These are phyloP conservation scores for Hipposideros armiger DNA, from an alignment of 2,113 vertebrate genomes.

Conservation along the genomic window DNA sequence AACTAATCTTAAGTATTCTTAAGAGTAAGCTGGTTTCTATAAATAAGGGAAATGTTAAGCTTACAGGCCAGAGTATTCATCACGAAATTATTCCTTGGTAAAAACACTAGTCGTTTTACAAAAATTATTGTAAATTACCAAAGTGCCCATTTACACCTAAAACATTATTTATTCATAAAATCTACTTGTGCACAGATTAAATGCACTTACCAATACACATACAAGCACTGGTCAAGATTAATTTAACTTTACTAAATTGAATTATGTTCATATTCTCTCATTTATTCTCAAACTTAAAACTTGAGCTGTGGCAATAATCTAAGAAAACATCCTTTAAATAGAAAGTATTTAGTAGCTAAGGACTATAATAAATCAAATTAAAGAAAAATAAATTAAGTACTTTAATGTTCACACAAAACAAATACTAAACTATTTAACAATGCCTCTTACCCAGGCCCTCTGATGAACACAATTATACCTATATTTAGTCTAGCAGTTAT, in stretches of 20 bases:
- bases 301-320: conserved; percentile 24
- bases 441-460: conserved; percentile 25
- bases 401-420: conserved; percentile 60
- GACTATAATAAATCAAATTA: not conserved
- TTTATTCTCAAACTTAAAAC: conserved; percentile 49
- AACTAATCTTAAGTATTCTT: conserved; percentile 29
- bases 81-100: not conserved
- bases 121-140: conserved; percentile 29
- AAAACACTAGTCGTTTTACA: not conserved
- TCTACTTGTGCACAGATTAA: not conserved
- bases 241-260: conserved; percentile 42
- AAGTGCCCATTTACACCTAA: conserved; percentile 5
- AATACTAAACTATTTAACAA: conserved; percentile 52
- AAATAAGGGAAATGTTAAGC: conserved; percentile 3
- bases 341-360: conserved; percentile 18
- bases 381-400: conserved; percentile 55
- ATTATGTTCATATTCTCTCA: conserved; percentile 25
- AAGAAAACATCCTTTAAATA: conserved; percentile 45
- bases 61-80: not conserved
- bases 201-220: conserved; percentile 40
- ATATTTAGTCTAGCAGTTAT: conserved; percentile 60
- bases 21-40: conserved; percentile 1
- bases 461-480: conserved; percentile 58
- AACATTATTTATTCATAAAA: conserved; percentile 38
- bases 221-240: not conserved